phyloP scores from a whole-genome alignment of 2,888 invertebrate species.

The Odontomyia ornata region DNA sequence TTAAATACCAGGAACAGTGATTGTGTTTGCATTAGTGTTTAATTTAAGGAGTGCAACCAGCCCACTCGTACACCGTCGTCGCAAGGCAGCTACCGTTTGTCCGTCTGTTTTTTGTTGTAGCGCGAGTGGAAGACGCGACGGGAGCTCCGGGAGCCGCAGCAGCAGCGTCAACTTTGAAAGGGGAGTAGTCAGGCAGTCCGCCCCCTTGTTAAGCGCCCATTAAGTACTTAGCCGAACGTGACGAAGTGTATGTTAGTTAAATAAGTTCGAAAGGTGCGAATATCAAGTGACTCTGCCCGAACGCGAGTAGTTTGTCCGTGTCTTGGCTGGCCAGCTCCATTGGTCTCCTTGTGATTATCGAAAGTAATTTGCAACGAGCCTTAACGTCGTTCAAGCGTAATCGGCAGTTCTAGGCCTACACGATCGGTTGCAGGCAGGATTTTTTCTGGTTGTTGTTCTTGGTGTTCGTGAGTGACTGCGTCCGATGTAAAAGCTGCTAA shows the following conservation, averaged over 20 bases:
- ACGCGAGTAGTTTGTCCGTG: conserved; percentile 1
- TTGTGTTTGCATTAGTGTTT: conserved; percentile 40
- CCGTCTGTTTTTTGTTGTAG: neutral
- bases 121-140: neutral
- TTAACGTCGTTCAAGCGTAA: conserved; percentile 39
- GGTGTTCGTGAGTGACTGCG: neutral
- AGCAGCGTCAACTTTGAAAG: neutral
- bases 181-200: conserved; percentile 28
- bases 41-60: conserved; percentile 35
- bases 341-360: neutral
- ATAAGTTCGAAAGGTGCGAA: conserved; percentile 42
- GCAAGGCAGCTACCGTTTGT: conserved; percentile 25
- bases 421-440: conserved; percentile 45
- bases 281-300: conserved; percentile 43
- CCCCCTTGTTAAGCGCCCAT: conserved; percentile 41
- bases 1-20: conserved; percentile 20
- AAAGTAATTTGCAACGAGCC: conserved; percentile 24
- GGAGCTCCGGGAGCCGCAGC: neutral
- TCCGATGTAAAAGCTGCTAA: too few relatives aligned
- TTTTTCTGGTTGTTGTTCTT: conserved; percentile 33
- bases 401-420: conserved; percentile 50
- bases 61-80: neutral
- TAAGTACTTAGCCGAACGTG: conserved; percentile 39
- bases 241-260: conserved; percentile 41
- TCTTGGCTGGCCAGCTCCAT: neutral